phyloP scores from a whole-genome alignment of 1,140 invertebrate genomes.

The Eriosoma lanigerum region DNA sequence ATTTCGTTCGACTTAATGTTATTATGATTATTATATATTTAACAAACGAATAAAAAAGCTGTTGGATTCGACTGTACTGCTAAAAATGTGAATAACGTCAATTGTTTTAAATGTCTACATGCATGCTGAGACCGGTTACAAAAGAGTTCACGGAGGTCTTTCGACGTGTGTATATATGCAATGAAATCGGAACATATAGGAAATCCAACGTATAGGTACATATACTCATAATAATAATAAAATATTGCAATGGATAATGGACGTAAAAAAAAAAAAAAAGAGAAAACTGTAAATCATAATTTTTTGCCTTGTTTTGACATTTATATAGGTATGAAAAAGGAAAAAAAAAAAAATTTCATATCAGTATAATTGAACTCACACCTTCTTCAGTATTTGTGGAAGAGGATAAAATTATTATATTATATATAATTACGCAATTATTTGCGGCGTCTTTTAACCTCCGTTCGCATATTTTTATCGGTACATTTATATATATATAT shows the following conservation, averaged over 20 bases:
- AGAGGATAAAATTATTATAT: conserved; percentile 29
- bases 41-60: neutral
- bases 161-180: neutral
- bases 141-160: conserved; percentile 20
- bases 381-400: conserved; percentile 15
- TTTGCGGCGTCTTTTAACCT: conserved; percentile 40
- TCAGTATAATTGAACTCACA: conserved; percentile 45
- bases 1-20: neutral
- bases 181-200: neutral
- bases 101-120: neutral
- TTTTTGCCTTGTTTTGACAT: conserved; percentile 21
- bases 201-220: neutral
- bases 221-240: no score
- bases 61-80: neutral
- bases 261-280: conserved; percentile 10
- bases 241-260: neutral
- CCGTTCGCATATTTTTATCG: no score
- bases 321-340: neutral
- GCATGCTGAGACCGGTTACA: neutral
- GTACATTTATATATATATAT: no score
- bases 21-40: neutral
- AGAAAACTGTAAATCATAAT: conserved; percentile 45
- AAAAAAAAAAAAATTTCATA: neutral
- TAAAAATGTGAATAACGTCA: conserved; percentile 14
- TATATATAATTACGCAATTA: conserved; percentile 42